Percentiles rank a stretch among this genome's conserved stretches.
These are phyloP conservation scores for Metacarcinus magister DNA, from an alignment of 2,888 invertebrate species.

Conservation along the genomic window DNA sequence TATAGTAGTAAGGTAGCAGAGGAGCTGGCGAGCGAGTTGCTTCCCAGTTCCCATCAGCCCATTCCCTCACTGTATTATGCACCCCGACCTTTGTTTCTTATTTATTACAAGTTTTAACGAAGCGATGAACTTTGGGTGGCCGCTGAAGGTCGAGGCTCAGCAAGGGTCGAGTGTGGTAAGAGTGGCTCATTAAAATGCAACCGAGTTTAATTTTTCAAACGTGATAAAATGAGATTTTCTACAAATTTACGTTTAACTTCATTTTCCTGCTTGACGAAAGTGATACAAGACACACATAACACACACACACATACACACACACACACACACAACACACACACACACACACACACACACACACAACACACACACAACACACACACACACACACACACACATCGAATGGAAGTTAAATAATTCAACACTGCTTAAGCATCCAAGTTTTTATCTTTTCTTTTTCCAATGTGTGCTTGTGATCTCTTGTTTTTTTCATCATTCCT, in stretches of 20 bases:
- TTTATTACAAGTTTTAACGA: conserved; percentile 41
- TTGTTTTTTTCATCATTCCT: too few relatives aligned
- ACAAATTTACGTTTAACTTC: not conserved
- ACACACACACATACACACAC: not conserved
- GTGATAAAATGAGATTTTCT: not conserved
- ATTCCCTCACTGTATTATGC: conserved; percentile 30
- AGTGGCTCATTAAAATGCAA: not conserved
- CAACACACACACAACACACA: too few relatives aligned
- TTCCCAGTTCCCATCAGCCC: not conserved
- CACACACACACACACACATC: too few relatives aligned
- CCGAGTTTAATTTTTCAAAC: not conserved
- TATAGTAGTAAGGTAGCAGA: not conserved
- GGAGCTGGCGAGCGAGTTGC: not conserved
- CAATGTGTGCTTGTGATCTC: too few relatives aligned
- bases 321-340: not conserved
- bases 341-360: not conserved
- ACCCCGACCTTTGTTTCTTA: conserved; percentile 26
- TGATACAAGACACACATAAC: not conserved
- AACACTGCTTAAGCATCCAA: too few relatives aligned
- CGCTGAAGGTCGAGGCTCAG: conserved; percentile 32
- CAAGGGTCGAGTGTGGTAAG: conserved; percentile 32
- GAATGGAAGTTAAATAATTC: too few relatives aligned
- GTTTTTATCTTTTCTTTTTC: too few relatives aligned
- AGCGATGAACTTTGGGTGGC: conserved; percentile 48
- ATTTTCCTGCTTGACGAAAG: not conserved